Evolutionary conservation across 2,888 invertebrate species (phyloP).

Genomic region (Calliscelio sp.): DNA sequence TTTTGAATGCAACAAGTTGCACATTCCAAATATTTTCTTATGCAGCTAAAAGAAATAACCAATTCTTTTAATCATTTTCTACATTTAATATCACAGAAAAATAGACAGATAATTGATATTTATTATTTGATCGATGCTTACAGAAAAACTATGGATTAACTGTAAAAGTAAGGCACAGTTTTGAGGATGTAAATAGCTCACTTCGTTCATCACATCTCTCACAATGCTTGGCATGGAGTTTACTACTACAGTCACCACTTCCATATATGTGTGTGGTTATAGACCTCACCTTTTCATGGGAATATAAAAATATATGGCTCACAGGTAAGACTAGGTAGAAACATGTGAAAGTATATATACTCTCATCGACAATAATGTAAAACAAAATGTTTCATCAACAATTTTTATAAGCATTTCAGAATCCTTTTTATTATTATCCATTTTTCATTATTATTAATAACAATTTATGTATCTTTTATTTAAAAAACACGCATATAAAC

Average conservation of each 20-base stretch:
- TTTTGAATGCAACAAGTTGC: constrained; percentile 69
- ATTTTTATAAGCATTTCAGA: too few species aligned
- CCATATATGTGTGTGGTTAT: constrained; percentile 64
- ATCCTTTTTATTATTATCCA: too few species aligned
- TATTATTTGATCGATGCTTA: neutral
- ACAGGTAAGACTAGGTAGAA: constrained; percentile 64
- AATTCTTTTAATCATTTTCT: neutral
- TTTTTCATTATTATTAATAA: too few species aligned
- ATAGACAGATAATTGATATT: neutral
- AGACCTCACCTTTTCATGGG: constrained; percentile 64
- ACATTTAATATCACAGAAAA: neutral
- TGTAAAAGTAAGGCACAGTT: constrained; percentile 40
- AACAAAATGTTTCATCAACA: constrained; percentile 3
- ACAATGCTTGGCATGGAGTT: constrained; percentile 55
- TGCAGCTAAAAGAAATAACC: constrained; percentile 29
- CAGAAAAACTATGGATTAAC: constrained; percentile 22
- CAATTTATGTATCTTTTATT: too few species aligned
- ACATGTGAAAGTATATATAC: constrained; percentile 62
- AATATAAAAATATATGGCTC: constrained; percentile 58
- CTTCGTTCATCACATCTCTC: constrained; percentile 43
- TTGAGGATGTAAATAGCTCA: constrained; percentile 54
- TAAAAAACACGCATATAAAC: too few species aligned
- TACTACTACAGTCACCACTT: constrained; percentile 63
- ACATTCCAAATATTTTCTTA: constrained; percentile 56
- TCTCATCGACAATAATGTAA: constrained; percentile 12